Percentiles rank a stretch among this genome's conserved stretches.
Conservation (phyloP, 2,888 invertebrate genomes). For the Drosophila nigricruria region DNA sequence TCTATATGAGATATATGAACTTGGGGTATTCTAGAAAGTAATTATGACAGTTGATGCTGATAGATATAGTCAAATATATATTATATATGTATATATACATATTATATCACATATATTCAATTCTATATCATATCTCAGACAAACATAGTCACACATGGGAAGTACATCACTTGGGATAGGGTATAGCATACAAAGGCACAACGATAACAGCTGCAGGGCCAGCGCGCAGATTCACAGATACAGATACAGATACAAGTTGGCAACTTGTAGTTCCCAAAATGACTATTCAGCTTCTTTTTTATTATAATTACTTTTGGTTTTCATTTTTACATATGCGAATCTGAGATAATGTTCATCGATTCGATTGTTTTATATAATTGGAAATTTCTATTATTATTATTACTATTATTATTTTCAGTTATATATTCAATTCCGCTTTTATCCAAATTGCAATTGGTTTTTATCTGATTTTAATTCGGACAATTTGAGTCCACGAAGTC, state of each 20-base stretch:
- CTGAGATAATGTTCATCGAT: background rate
- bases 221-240: conserved; percentile 36
- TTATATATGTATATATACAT: background rate
- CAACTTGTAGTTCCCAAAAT: conserved; percentile 30
- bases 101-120: background rate
- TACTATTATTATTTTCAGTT: too few species aligned
- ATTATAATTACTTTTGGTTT: background rate
- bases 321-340: background rate
- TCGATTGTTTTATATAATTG: conserved; percentile 10
- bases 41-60: too few species aligned
- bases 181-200: background rate
- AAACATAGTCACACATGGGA: background rate
- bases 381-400: too few species aligned
- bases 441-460: conserved; percentile 51
- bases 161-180: background rate
- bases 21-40: too few species aligned
- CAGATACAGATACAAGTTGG: conserved; percentile 28
- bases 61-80: too few species aligned
- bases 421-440: conserved; percentile 19
- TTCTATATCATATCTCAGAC: background rate
- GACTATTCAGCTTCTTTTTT: conserved; percentile 9
- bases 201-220: conserved; percentile 61
- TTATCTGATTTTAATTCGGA: conserved; percentile 59
- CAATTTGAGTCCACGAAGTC: conserved; percentile 29
- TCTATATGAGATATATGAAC: background rate